Percentiles rank a stretch among this genome's conserved stretches.
Evolutionary conservation across 2,888 invertebrate genomes (phyloP).

Genomic region (Phrixothrix hirtus): DNA sequence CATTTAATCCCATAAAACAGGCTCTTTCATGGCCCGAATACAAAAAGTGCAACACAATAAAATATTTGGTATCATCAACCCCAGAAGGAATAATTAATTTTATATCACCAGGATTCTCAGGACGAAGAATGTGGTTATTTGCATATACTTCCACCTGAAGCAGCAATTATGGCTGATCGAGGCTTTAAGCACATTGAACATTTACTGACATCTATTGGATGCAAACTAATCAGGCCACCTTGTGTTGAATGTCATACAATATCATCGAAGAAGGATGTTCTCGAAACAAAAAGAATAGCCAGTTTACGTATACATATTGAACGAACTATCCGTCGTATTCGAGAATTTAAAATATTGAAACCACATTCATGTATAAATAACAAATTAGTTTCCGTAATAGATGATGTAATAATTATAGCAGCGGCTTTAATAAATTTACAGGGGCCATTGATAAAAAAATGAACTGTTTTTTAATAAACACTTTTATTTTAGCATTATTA

Average conservation of each 20-base stretch:
- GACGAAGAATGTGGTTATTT: slow-evolving; percentile 21
- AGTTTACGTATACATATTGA: slow-evolving; percentile 16
- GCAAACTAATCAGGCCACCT: slow-evolving; percentile 34
- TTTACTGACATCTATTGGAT: slow-evolving; percentile 21
- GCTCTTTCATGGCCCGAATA: slow-evolving; percentile 48
- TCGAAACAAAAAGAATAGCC: slow-evolving; percentile 16
- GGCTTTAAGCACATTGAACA: slow-evolving; percentile 35
- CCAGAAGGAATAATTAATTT: slow-evolving; percentile 36
- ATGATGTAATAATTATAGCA: slow-evolving; percentile 6
- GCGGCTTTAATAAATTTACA: slow-evolving; percentile 8
- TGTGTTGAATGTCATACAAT: slow-evolving; percentile 23
- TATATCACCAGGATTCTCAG: slow-evolving; percentile 32
- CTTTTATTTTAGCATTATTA: too few species aligned
- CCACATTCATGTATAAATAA: slow-evolving; percentile 17
- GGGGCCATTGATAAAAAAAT: slow-evolving; percentile 5
- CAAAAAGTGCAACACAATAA: slow-evolving; percentile 38
- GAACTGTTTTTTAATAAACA: background rate
- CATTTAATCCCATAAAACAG: slow-evolving; percentile 44
- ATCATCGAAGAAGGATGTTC: slow-evolving; percentile 26
- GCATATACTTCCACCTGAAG: slow-evolving; percentile 1
- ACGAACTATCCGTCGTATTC: slow-evolving; percentile 19
- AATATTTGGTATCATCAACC: slow-evolving; percentile 37
- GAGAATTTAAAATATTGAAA: slow-evolving; percentile 26
- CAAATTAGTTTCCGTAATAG: slow-evolving; percentile 2
- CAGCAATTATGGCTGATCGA: slow-evolving; percentile 17